Evolutionary conservation across 2,888 invertebrate species (phyloP).

Genomic region (Archips xylosteana): DNA sequence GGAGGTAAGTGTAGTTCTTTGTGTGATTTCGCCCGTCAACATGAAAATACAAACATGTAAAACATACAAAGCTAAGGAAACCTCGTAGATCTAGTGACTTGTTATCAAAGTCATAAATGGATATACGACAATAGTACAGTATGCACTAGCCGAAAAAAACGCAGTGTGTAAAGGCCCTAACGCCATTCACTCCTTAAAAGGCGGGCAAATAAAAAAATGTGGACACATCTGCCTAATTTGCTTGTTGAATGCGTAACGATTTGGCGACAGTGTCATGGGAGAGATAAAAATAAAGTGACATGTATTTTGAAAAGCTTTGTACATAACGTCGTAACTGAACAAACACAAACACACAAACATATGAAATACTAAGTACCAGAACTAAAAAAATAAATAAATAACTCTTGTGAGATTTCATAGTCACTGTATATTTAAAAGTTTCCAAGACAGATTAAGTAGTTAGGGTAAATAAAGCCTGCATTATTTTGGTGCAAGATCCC

Average conservation of each 20-base stretch:
- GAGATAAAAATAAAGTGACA: background rate
- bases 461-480: too few species aligned
- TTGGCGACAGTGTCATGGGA: constrained; percentile 5
- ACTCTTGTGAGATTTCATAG: too few species aligned
- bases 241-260: constrained; percentile 20
- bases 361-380: too few species aligned
- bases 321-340: background rate
- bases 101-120: background rate
- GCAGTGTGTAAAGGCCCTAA: constrained; percentile 8
- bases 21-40: background rate
- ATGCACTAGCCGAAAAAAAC: background rate
- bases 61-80: too few species aligned
- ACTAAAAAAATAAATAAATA: too few species aligned
- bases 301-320: too few species aligned
- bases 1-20: background rate
- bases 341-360: too few species aligned
- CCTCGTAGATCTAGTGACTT: too few species aligned
- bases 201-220: constrained; percentile 29
- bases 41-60: background rate
- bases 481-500: too few species aligned
- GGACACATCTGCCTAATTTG: constrained; percentile 28
- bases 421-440: too few species aligned
- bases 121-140: background rate
- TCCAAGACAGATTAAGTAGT: too few species aligned
- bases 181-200: constrained; percentile 36